phyloP scores from a whole-genome alignment of 1,140 invertebrate species.

The Copidosoma floridanum region DNA sequence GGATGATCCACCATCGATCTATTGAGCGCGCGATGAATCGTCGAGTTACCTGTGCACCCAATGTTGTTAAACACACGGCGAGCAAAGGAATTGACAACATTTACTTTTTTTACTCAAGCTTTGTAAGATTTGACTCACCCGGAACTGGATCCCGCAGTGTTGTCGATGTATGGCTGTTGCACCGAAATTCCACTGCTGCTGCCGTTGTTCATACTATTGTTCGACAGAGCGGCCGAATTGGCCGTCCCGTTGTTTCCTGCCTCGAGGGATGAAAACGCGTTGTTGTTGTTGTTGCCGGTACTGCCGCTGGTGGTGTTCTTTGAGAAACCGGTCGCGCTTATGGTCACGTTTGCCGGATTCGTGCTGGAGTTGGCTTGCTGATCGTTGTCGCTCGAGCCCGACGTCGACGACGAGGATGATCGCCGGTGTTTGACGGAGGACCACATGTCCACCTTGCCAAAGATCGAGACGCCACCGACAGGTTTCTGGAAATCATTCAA shows the following conservation, averaged over 20 bases:
- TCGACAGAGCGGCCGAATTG: constrained; percentile 7
- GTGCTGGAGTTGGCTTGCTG: neutral
- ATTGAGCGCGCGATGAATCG: no score
- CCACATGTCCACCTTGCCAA: constrained; percentile 48
- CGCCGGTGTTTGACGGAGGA: constrained; percentile 29
- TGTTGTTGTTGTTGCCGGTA: no score
- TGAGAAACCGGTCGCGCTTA: no score
- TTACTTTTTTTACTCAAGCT: no score
- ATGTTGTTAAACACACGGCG: constrained; percentile 2
- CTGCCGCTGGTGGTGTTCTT: constrained; percentile 1
- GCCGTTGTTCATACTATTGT: constrained; percentile 15
- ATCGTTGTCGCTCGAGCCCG: neutral
- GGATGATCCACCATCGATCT: no score
- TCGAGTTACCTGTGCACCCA: neutral
- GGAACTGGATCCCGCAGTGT: constrained; percentile 27
- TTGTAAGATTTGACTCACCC: constrained; percentile 42
- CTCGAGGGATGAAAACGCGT: neutral
- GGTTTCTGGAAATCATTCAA: constrained; percentile 63
- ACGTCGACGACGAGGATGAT: constrained; percentile 6
- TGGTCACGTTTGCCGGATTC: neutral
- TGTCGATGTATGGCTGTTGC: constrained; percentile 34
- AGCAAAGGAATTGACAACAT: no score
- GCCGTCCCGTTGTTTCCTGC: constrained; percentile 1
- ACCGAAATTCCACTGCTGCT: constrained; percentile 39
- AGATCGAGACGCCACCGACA: constrained; percentile 57